phyloP scores from a whole-genome alignment of 2,797 vertebrate species.

The Myioborus melanocephalus region DNA sequence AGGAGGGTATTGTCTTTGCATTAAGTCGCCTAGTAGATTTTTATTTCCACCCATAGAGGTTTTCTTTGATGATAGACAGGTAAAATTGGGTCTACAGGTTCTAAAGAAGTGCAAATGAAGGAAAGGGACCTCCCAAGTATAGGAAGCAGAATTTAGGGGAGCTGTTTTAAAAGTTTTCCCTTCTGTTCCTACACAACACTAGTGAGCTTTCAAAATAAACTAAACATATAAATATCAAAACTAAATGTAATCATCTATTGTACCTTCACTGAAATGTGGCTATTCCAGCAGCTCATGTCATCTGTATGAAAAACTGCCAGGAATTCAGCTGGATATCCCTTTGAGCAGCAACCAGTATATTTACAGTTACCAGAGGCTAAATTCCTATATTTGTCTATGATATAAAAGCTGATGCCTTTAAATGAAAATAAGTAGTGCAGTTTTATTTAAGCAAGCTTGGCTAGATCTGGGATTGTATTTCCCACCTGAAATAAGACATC shows the following conservation, averaged over 20 bases:
- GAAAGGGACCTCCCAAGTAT: neutral
- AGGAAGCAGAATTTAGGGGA: neutral
- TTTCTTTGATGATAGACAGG: neutral
- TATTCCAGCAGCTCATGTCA: neutral
- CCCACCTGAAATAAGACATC: neutral
- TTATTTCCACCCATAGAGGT: neutral
- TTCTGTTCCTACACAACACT: neutral
- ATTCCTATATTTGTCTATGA: neutral
- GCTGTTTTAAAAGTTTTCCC: neutral
- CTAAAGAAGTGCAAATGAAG: neutral
- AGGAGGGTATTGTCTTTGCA: neutral
- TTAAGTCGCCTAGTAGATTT: neutral
- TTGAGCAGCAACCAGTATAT: rapidly evolving
- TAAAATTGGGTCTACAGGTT: neutral
- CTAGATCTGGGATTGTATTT: neutral
- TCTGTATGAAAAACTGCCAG: neutral
- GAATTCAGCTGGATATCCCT: neutral
- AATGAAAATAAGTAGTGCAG: neutral
- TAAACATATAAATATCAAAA: neutral
- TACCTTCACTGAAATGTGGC: neutral
- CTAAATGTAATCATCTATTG: neutral
- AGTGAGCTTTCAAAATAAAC: neutral
- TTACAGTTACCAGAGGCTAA: neutral
- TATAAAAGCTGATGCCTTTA: neutral
- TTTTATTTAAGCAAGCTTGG: neutral